Conservation (phyloP, 2,888 invertebrate genomes). For the Mechanitis mazaeus region DNA sequence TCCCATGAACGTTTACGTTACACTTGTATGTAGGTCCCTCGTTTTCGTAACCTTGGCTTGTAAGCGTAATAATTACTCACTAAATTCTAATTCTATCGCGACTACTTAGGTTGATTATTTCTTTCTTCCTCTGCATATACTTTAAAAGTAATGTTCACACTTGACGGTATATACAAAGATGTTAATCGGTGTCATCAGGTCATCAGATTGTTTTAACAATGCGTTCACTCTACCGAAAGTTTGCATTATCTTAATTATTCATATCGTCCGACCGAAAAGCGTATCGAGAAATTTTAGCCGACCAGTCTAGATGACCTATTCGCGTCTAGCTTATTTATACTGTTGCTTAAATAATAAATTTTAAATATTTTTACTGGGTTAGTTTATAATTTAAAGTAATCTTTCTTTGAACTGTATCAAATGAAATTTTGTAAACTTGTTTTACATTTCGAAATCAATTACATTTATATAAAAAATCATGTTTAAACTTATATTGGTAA, state of each 20-base stretch:
- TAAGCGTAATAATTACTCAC: slow-evolving; percentile 34
- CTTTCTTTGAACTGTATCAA: slow-evolving; percentile 37
- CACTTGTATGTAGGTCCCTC: slow-evolving; percentile 48
- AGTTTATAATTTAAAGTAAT: background rate
- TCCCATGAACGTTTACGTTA: slow-evolving; percentile 56
- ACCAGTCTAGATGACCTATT: slow-evolving; percentile 54
- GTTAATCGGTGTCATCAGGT: slow-evolving; percentile 60
- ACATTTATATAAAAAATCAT: slow-evolving; percentile 49
- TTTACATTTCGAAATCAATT: slow-evolving; percentile 40
- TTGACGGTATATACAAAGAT: slow-evolving; percentile 40
- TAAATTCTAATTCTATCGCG: slow-evolving; percentile 20
- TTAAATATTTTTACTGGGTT: background rate
- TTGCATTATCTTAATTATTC: slow-evolving; percentile 53
- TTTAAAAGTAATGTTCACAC: background rate
- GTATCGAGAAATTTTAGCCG: slow-evolving; percentile 47
- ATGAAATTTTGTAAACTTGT: slow-evolving; percentile 38
- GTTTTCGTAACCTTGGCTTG: slow-evolving; percentile 60
- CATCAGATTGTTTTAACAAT: slow-evolving; percentile 50
- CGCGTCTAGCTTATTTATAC: slow-evolving; percentile 59
- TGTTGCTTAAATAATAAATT: too few species aligned
- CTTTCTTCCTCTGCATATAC: slow-evolving; percentile 3
- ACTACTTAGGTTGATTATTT: slow-evolving; percentile 14
- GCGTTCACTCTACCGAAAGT: slow-evolving; percentile 39
- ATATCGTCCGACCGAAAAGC: slow-evolving; percentile 54
- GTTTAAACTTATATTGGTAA: slow-evolving; percentile 37